These are phyloP conservation scores for Napeogenes sylphis DNA, from an alignment of 2,888 invertebrate genomes.

Conservation along the genomic window DNA sequence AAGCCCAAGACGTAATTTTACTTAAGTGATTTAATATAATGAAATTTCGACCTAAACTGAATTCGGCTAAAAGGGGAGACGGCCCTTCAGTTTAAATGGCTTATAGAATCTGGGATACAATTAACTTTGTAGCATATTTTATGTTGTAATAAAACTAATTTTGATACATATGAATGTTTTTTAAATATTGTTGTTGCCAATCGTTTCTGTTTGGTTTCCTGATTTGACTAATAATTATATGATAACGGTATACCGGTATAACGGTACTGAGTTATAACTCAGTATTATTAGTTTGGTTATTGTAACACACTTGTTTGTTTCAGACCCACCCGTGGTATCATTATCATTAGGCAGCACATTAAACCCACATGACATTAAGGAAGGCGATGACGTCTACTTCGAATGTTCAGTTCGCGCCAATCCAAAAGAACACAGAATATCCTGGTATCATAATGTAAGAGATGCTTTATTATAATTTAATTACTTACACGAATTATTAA, in stretches of 20 bases:
- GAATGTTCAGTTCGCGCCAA: constrained; percentile 91
- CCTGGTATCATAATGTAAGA: constrained; percentile 93
- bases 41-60: constrained; percentile 34
- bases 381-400: constrained; percentile 94
- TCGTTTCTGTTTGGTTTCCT: no score
- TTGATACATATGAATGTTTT: neutral
- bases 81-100: constrained; percentile 35
- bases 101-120: constrained; percentile 33
- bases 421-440: constrained; percentile 89
- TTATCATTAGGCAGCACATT: constrained; percentile 90
- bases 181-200: no score
- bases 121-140: constrained; percentile 32
- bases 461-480: constrained; percentile 37
- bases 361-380: constrained; percentile 92
- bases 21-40: constrained; percentile 36
- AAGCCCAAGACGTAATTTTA: constrained; percentile 31
- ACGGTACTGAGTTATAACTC: neutral
- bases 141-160: constrained; percentile 4
- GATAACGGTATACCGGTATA: neutral
- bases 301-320: constrained; percentile 41
- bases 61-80: constrained; percentile 32
- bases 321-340: constrained; percentile 89
- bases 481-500: no score
- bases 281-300: neutral
- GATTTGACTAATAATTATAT: no score